A percentile compares a stretch with the other conserved stretches of the same genome.
These are phyloP conservation scores for Apotomis turbidana DNA, from an alignment of 2,888 invertebrate species.

Conservation along the genomic window DNA sequence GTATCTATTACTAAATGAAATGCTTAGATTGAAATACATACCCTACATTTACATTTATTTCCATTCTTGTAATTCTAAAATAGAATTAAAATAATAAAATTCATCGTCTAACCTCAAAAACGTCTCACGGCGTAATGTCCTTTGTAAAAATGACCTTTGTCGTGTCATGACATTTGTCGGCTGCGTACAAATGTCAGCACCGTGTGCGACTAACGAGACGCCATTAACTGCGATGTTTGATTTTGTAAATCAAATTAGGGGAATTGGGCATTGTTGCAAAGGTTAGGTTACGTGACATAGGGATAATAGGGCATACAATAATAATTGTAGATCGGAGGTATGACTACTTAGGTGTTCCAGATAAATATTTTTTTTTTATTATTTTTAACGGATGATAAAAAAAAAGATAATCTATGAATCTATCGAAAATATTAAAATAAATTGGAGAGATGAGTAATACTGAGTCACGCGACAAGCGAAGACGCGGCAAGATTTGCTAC, in stretches of 20 bases:
- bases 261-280: conserved; percentile 37
- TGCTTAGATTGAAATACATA: too few relatives aligned
- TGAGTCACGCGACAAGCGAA: too few relatives aligned
- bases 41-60: too few relatives aligned
- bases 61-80: too few relatives aligned
- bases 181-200: conserved; percentile 69
- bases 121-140: conserved; percentile 23
- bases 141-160: conserved; percentile 41
- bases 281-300: conserved; percentile 29
- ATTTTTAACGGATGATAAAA: too few relatives aligned
- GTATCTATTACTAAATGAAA: too few relatives aligned
- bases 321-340: not conserved
- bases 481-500: too few relatives aligned
- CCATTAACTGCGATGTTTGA: conserved; percentile 48
- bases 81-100: too few relatives aligned
- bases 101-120: not conserved
- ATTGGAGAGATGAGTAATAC: too few relatives aligned
- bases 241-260: conserved; percentile 46
- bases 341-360: not conserved
- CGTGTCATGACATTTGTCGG: conserved; percentile 38
- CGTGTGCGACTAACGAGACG: conserved; percentile 63
- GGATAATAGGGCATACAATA: conserved; percentile 4
- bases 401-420: too few relatives aligned
- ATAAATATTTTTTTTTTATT: too few relatives aligned
- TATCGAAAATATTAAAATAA: too few relatives aligned